These are phyloP conservation scores for Hydriomena furcata DNA, from an alignment of 2,888 invertebrate species.

Conservation along the genomic window DNA sequence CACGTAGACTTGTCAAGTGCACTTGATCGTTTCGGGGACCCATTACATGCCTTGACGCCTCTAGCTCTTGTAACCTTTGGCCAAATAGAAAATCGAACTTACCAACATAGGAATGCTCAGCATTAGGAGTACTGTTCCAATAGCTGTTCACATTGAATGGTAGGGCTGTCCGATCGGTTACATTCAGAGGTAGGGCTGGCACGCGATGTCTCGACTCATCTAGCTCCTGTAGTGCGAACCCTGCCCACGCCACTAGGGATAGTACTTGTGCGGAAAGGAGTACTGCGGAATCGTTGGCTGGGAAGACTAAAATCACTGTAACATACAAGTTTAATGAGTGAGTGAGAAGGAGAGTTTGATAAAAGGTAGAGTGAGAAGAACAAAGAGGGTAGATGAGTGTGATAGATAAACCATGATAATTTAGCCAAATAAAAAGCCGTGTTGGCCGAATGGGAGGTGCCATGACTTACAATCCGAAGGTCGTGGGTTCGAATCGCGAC, in stretches of 20 bases:
- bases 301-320: slow-evolving; percentile 70
- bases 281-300: slow-evolving; percentile 67
- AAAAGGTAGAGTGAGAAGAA: background rate
- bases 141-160: slow-evolving; percentile 65
- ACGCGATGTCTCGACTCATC: slow-evolving; percentile 55
- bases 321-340: background rate
- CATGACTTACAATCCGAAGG: too few relatives aligned
- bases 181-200: slow-evolving; percentile 64
- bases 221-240: slow-evolving; percentile 69
- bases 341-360: background rate
- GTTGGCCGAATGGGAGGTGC: too few relatives aligned
- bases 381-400: background rate
- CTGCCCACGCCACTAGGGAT: slow-evolving; percentile 65
- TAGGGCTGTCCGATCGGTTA: slow-evolving; percentile 53
- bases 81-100: slow-evolving; percentile 32
- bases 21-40: too few relatives aligned
- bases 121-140: slow-evolving; percentile 71
- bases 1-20: too few relatives aligned
- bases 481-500: too few relatives aligned
- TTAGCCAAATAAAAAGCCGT: too few relatives aligned
- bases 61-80: too few relatives aligned
- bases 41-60: too few relatives aligned
- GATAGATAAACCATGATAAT: background rate
- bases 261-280: slow-evolving; percentile 63
- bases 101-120: slow-evolving; percentile 70